Conservation (phyloP, 1,140 invertebrate species). For the Vanessa tameamea region DNA sequence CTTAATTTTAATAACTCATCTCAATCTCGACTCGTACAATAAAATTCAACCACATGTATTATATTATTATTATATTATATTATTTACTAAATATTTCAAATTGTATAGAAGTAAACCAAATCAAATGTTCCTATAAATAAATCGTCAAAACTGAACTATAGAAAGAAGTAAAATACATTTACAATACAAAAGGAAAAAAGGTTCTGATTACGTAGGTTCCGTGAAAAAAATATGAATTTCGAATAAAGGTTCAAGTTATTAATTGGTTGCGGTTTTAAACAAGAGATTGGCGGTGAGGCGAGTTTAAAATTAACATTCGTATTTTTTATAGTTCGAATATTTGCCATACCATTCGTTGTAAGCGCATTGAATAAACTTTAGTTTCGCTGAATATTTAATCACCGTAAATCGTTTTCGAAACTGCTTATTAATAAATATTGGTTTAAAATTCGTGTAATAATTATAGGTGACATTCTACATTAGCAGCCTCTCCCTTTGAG, state of each 20-base stretch:
- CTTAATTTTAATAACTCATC: no score
- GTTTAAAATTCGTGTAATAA: no score
- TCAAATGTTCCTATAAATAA: no score
- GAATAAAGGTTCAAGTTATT: background rate
- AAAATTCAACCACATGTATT: no score
- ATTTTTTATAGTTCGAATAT: conserved; percentile 7
- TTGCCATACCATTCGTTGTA: background rate
- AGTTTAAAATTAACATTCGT: conserved; percentile 9
- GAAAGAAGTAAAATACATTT: background rate
- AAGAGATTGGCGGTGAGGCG: conserved; percentile 5
- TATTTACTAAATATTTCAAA: no score
- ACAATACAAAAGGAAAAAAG: background rate
- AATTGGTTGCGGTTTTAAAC: conserved; percentile 14
- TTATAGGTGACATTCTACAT: no score
- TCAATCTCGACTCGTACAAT: no score
- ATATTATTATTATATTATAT: no score
- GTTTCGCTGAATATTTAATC: background rate
- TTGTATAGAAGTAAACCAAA: no score
- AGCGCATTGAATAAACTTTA: background rate
- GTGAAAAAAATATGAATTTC: conserved; percentile 5
- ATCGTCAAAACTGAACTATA: background rate
- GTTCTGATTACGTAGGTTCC: background rate
- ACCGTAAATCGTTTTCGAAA: background rate
- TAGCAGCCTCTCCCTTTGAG: no score
- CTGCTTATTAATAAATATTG: no score